Base-by-base conservation (phyloP, 1,140 invertebrate genomes). In the Drosophila teissieri region DNA sequence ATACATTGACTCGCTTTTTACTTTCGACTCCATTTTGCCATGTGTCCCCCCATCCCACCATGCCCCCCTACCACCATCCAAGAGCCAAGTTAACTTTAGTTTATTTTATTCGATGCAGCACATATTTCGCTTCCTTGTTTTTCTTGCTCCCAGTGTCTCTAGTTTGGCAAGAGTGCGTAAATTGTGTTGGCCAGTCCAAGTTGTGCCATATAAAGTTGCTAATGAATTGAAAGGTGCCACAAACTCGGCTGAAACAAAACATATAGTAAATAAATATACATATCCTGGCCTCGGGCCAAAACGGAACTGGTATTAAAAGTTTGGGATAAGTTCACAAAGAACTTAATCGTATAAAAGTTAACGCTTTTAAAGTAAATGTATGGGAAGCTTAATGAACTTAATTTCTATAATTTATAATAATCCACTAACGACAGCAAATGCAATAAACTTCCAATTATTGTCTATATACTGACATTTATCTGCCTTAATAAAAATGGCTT, bases 161-260 rank as follows among this genome's bases (percentile, higher is more conserved):
- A 58, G 68, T 76, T 69, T 58, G 78, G 55, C 51, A 31, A 69
- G 42, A 80, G 51, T 77, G 58, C 57, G 62, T 77, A 78, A 67
- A 78, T 88, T 72, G 58, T 37, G 46, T 54, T 48, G 49, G 54
- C 67, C 39, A 40, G 54, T 52, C 49, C 55, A 80, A 84, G 63
- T 74, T 78, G 31, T 44, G 34, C 55, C 51, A 52, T 52, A 82
- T 83, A 88, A 86, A 86, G 61, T 88, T 83, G 45, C 46, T 76
- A 86, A 88, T 86, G 83, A 88, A 86, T 86, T 83, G 83, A 83
- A 79, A 88, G 83, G 79, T 83, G 67, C 56, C 56, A 14, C 27
- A 44, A 37, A 57, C 46, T 44, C 40, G 53, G 27, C 52, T 44
- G 19, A 24, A 53, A 58, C 40, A 55, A 55, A 55, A 55, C 42